Conservation (phyloP, 2,797 vertebrate species). For the Otolemur crassicaudatus region DNA sequence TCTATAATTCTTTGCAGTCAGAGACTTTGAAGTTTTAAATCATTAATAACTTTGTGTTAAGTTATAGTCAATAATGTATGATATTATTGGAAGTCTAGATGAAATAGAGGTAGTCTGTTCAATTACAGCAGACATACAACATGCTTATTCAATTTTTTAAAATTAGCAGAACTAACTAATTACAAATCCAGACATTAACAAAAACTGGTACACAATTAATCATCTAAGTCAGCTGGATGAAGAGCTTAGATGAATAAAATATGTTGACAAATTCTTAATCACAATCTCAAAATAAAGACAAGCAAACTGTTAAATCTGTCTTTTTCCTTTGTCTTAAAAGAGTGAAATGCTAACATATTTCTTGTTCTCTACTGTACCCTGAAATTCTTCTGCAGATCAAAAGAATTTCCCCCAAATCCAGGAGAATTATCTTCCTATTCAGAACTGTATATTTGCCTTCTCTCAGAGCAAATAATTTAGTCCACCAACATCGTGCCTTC, state of each 20-base stretch:
- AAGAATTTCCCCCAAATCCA: constrained; percentile 63
- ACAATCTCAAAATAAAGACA: constrained; percentile 50
- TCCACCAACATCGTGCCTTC: constrained; percentile 23
- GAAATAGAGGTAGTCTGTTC: constrained; percentile 50
- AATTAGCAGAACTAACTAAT: constrained; percentile 64
- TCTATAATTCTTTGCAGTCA: constrained; percentile 36
- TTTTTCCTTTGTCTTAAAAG: constrained; percentile 59
- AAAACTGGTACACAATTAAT: constrained; percentile 56
- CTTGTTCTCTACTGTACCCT: background rate
- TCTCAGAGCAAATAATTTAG: constrained; percentile 60
- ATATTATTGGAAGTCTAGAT: constrained; percentile 58
- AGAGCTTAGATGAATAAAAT: constrained; percentile 34
- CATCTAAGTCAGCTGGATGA: constrained; percentile 37
- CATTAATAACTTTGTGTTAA: constrained; percentile 59
- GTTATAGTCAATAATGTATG: constrained; percentile 58
- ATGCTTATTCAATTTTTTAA: constrained; percentile 27
- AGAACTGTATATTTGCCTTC: constrained; percentile 31
- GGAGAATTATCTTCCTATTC: constrained; percentile 51
- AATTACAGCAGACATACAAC: constrained; percentile 46
- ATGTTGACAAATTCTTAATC: constrained; percentile 58
- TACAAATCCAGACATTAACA: constrained; percentile 61
- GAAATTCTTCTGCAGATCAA: constrained; percentile 66
- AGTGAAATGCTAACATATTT: background rate
- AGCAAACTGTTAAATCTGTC: background rate
- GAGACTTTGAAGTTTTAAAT: constrained; percentile 56